Conservation (phyloP, 2,113 vertebrate genomes). For the Gracilinanus agilis region DNA sequence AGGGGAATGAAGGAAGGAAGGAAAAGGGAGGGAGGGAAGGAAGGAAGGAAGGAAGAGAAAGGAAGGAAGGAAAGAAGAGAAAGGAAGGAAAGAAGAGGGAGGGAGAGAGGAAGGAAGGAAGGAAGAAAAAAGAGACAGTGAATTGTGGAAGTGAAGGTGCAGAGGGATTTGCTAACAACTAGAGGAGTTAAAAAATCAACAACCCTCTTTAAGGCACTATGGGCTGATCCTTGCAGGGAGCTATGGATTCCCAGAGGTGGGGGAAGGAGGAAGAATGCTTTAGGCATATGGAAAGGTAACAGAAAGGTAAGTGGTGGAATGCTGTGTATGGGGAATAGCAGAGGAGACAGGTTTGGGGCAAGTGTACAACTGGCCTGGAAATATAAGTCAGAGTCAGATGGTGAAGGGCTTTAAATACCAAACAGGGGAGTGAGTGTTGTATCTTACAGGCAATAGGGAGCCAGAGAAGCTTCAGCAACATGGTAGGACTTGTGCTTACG, state of each 20-base stretch:
- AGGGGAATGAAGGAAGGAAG: no score
- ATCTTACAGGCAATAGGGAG: neutral
- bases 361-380: neutral
- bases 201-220: neutral
- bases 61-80: no score
- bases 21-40: no score
- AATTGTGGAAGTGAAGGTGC: neutral
- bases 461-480: neutral
- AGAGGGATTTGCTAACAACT: neutral
- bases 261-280: neutral
- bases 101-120: no score
- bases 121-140: no score
- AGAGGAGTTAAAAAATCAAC: neutral
- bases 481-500: neutral
- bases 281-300: neutral
- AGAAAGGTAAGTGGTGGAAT: neutral
- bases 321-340: neutral
- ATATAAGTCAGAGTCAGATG: neutral
- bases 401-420: neutral
- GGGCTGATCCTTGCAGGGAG: neutral
- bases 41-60: no score
- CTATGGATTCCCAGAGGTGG: neutral
- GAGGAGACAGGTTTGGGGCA: no score
- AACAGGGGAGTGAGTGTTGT: neutral
- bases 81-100: no score